Evolutionary conservation across 2,888 invertebrate species (phyloP).

Genomic region (Chalcosyrphus nemorum): DNA sequence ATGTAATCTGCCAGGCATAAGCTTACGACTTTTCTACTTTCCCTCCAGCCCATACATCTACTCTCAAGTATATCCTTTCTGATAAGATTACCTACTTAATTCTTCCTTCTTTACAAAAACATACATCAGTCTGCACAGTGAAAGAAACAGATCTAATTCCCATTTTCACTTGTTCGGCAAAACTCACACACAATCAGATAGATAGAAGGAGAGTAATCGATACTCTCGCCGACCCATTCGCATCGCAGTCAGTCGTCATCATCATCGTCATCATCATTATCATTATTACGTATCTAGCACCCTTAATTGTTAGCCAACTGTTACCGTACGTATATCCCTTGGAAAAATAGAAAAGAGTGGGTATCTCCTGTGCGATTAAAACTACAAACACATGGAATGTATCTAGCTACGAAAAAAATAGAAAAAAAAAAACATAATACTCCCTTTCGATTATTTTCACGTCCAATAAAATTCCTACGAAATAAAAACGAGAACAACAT

Average conservation of each 20-base stretch:
- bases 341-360: constrained; percentile 23
- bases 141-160: constrained; percentile 48
- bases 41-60: constrained; percentile 39
- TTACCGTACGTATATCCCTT: constrained; percentile 49
- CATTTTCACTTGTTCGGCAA: constrained; percentile 51
- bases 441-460: constrained; percentile 70
- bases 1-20: constrained; percentile 57
- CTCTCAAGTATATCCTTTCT: constrained; percentile 45
- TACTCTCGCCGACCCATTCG: constrained; percentile 60
- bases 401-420: constrained; percentile 31
- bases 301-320: constrained; percentile 72
- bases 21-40: constrained; percentile 46
- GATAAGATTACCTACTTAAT: constrained; percentile 71
- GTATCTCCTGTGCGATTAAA: constrained; percentile 64
- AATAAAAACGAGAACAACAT: constrained; percentile 60
- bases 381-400: constrained; percentile 67
- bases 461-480: constrained; percentile 68
- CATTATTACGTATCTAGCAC: constrained; percentile 71
- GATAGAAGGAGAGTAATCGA: constrained; percentile 50
- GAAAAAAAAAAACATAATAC: constrained; percentile 25
- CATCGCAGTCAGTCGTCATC: constrained; percentile 63
- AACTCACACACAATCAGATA: constrained; percentile 21
- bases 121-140: neutral
- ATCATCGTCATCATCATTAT: constrained; percentile 61
- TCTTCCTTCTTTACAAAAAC: constrained; percentile 30